Base-by-base conservation (phyloP, 2,888 invertebrate species). In the Philereme vetulata region DNA sequence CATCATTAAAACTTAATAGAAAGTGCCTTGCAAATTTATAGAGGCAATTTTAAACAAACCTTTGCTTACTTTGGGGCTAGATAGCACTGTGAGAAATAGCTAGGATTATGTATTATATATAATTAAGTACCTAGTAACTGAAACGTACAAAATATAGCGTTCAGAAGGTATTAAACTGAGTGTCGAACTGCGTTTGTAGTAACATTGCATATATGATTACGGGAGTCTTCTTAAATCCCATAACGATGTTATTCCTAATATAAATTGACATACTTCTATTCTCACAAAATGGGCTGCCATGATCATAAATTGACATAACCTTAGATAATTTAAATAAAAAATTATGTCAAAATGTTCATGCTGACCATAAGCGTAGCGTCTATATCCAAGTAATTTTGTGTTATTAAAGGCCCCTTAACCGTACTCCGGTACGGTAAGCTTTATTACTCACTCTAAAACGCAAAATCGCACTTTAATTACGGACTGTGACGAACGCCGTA, bases 401-500 rank as follows among this genome's bases (percentile, higher is more conserved):
- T 40, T 42, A 4, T 46, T 36, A 48, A 61, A 52, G 53, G 52
- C 42, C 47, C 51, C 59, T 56, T 59, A 59, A 54, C 58, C 54
- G 34, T 56, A 55, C 33, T 51, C 35, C 44, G 53, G 54, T 47
- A 54, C 59, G 56, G 59, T 64, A 55, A 62, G 52, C 57, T 61
- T 63, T 63, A 62, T 61, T 51, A 52, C 53, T 64, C 57, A 62
- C 63, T 61, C 56, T 50, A 56, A 53, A 54, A 61, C 53, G 52
- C 46, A 56, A 60, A 66, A 66, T 64, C 45, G 56, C 60, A 62
- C 64, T 62, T 62, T 60, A 62, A 64, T 64, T 66, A 60, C 55
- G 11, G 48, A 45, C 60, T 51, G 53, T 44, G 59, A 51, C 55
- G 50, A 60, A 42, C 33, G 51, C 21, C 8, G 53, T 56, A 11